Evolutionary conservation across 2,797 vertebrate genomes (phyloP).

Genomic region (Ambastaia sidthimunki): DNA sequence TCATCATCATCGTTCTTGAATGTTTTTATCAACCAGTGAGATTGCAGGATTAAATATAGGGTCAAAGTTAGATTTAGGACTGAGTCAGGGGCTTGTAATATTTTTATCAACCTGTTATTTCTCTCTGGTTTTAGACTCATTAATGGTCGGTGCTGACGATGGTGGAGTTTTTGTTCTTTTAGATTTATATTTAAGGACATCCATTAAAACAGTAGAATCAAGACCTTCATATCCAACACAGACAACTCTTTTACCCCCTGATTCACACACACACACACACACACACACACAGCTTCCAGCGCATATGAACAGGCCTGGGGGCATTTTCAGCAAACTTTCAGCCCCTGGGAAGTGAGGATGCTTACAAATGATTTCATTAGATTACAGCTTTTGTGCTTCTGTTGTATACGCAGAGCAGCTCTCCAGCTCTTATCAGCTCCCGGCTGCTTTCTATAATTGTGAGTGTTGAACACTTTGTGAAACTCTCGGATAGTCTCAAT

Average conservation of each 20-base stretch:
- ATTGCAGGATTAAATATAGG: too few relatives aligned
- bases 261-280: neutral
- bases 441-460: slow-evolving; percentile 52
- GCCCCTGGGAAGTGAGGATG: slow-evolving; percentile 30
- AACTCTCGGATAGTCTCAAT: slow-evolving; percentile 49
- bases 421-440: slow-evolving; percentile 46
- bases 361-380: slow-evolving; percentile 56
- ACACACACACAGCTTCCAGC: slow-evolving; percentile 36
- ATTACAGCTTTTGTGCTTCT: slow-evolving; percentile 50
- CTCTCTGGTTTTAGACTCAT: too few relatives aligned
- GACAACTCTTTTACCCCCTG: slow-evolving; percentile 21
- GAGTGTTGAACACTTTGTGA: slow-evolving; percentile 32
- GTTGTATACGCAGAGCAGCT: slow-evolving; percentile 31
- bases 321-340: slow-evolving; percentile 51
- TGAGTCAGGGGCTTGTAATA: too few relatives aligned
- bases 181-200: too few relatives aligned
- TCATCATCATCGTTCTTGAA: too few relatives aligned
- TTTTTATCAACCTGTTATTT: too few relatives aligned
- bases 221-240: slow-evolving; percentile 7
- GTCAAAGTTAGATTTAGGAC: too few relatives aligned
- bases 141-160: too few relatives aligned
- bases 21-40: too few relatives aligned
- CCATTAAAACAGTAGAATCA: neutral
- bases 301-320: slow-evolving; percentile 45
- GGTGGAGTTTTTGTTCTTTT: too few relatives aligned